phyloP scores from a whole-genome alignment of 2,113 vertebrate genomes.

The Myodes glareolus region DNA sequence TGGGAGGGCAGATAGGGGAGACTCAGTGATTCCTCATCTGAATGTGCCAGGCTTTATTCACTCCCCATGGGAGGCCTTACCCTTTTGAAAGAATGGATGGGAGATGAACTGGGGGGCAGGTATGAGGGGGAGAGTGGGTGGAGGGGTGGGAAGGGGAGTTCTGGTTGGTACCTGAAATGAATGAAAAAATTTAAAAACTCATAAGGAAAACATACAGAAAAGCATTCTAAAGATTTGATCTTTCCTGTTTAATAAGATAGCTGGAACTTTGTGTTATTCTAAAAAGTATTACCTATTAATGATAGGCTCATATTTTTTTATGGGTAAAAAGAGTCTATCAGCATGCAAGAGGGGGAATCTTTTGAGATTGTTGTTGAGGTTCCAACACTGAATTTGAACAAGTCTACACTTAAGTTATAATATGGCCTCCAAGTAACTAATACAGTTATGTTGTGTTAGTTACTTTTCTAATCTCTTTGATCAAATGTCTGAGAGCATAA shows the following conservation, averaged over 20 bases:
- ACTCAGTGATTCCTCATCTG: too few species aligned
- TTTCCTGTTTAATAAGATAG: background rate
- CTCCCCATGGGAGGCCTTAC: too few species aligned
- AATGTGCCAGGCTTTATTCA: too few species aligned
- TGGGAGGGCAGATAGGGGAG: too few species aligned
- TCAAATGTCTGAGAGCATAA: background rate
- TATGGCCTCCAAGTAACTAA: too few species aligned
- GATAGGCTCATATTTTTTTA: background rate
- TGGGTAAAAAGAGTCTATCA: rapidly evolving
- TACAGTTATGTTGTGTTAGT: background rate
- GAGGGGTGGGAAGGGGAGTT: too few species aligned
- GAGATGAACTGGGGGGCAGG: too few species aligned
- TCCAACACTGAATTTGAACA: background rate
- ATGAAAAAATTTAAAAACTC: too few species aligned
- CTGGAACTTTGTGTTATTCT: background rate
- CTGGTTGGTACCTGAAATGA: too few species aligned
- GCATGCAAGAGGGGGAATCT: background rate
- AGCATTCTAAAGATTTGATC: background rate
- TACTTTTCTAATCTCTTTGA: background rate
- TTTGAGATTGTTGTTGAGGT: background rate
- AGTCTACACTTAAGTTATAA: background rate
- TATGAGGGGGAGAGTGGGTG: too few species aligned
- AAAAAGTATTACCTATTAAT: background rate
- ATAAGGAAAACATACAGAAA: background rate
- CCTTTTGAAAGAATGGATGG: too few species aligned